A percentile compares a stretch with the other conserved stretches of the same genome.
These are phyloP conservation scores for Drosophila pruinosa DNA, from an alignment of 1,140 invertebrate species.

Conservation along the genomic window DNA sequence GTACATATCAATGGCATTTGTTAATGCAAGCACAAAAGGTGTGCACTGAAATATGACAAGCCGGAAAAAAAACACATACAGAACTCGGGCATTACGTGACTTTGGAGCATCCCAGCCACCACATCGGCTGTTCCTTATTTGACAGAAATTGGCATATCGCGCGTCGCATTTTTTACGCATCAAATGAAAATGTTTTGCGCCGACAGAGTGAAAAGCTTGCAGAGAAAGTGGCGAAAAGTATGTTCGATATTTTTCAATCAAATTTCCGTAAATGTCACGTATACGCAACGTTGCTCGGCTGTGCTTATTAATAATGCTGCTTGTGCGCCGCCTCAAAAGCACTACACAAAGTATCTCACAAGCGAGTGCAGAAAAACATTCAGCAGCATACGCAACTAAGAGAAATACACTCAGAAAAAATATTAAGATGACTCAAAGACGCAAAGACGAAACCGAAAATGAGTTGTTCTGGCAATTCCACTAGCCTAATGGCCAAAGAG, in stretches of 20 bases:
- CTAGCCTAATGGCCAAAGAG: neutral
- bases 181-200: conserved; percentile 60
- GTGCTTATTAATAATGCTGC: conserved; percentile 71
- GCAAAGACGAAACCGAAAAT: neutral
- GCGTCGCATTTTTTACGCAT: conserved; percentile 56
- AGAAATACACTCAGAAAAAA: neutral
- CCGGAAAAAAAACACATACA: neutral
- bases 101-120: neutral
- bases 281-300: conserved; percentile 54
- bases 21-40: conserved; percentile 37
- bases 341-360: neutral
- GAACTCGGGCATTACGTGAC: conserved; percentile 41
- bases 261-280: conserved; percentile 79
- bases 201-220: neutral
- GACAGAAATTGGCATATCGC: conserved; percentile 56
- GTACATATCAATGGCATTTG: conserved; percentile 47
- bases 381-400: neutral
- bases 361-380: neutral
- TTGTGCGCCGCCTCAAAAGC: neutral
- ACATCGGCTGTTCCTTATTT: neutral
- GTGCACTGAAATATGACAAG: conserved; percentile 57
- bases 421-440: neutral
- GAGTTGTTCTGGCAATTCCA: neutral
- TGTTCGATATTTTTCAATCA: conserved; percentile 78
- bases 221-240: conserved; percentile 53